Base-by-base conservation (phyloP, 2,888 invertebrate species). In the Brenthis daphne region DNA sequence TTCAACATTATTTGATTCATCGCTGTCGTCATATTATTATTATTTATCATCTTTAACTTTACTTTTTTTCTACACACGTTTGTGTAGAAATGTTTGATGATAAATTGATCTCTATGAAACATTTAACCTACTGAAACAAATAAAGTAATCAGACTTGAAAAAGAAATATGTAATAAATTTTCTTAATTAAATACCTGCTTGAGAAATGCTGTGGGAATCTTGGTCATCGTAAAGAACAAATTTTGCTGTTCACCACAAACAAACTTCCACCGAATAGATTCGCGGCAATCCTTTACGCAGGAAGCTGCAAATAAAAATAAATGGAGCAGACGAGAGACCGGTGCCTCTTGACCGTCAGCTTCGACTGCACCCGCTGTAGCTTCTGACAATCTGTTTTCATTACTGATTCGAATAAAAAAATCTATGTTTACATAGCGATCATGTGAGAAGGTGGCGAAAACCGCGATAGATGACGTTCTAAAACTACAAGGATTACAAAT, bases 171-270 rank as follows among this genome's bases (percentile, higher is more conserved):
- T 11, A 61, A 33, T 47, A 50, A 47, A 58, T 3, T 1, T n/a
- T 33, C 47, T 11, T n/a, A 57, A 14, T 16, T 57, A 51, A 48
- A 53, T 73, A 89, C 89, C 86, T 89, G 89, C 80, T 88, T 89
- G 50, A 88, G 72, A 76, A 89, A 82, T n/a, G 87, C 86, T 69
- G 82, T 76, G 57, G 88, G 82, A 65, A 88, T 67, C 75, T 82
- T 82, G 65, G 72, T 77, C 85, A 86, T 86, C n/a, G 51, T 69
- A 67, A 63, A 63, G 54, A 53, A 64, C 20, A 14, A 51, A 57
- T 60, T 54, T 20, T 55, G 57, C 66, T 61, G n/a, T 12, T 57
- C 55, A 48, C 29, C 37, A 65, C n/a, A 14, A 57, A 68, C 60
- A 64, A 43, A 43, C 47, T 1, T 63, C 43, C 1, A 16, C 47